Evolutionary conservation across 92 coral and sea anemone species (phyloP), one percentile per base, ranked within the genome.

Genomic region (Phenganax marumi): DNA sequence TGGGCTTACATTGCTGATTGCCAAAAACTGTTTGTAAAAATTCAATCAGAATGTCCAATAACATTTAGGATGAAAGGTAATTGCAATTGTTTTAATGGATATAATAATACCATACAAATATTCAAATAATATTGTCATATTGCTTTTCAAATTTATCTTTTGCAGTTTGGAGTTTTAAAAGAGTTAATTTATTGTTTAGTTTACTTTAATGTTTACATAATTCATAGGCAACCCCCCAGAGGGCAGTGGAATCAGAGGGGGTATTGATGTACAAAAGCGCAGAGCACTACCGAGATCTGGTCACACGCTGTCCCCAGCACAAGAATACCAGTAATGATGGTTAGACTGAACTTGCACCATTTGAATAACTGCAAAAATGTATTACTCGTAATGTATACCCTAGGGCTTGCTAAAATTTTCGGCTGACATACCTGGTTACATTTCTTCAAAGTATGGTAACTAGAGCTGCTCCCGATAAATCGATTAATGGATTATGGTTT

Each of bases 291-390:
- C 80, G 91, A 46, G 99, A 96, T 47, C 87, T 91, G n/a, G 92
- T 92, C 0, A 92, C 87, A 48, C 82, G 99, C 19, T 96, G 99
- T 50, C 91, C 93, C 1, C 91, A 96, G 63, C 99, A 96, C 65
- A 91, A 84, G 52, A 96, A 97, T 1, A 88, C 81, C 43, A 92
- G 87, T 33, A 92, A 92, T 65, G 99, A 96, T 84, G 99, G 98
- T 94, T 56, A 56, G 16, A 14, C 21, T 56, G 63, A 14, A 14
- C 17, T 14, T 56, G 16, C 21, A 19, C 17, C 63, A 56, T 56
- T 19, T 56, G 21, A 56, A 14, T 56, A 56, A 56, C 17, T 56
- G 21, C 3, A 8, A 14, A 14, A 14, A 56, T 14, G 16, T 56
- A 56, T 19, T 33, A 33, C 43, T 33, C 43, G 43, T 56, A 14